Evolutionary conservation across 2,113 vertebrate genomes (phyloP).

Genomic region (Parus major): DNA sequence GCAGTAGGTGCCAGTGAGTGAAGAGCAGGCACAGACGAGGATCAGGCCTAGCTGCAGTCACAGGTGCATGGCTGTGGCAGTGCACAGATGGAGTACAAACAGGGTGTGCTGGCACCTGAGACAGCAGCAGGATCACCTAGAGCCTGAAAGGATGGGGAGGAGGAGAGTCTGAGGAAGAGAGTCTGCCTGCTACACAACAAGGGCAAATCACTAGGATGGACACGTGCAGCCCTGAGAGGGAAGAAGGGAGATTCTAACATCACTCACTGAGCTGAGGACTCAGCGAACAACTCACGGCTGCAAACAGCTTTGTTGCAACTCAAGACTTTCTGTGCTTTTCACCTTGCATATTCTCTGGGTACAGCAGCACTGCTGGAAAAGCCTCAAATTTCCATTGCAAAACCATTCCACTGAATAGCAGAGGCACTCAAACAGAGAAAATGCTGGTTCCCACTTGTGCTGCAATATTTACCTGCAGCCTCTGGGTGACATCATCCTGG

Average conservation of each 20-base stretch:
- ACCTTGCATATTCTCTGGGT: background rate
- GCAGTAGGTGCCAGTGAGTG: background rate
- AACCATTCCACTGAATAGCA: background rate
- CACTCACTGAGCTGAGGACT: background rate
- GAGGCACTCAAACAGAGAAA: background rate
- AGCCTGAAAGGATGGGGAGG: background rate
- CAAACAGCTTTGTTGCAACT: background rate
- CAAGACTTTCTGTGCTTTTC: background rate
- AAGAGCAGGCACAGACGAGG: background rate
- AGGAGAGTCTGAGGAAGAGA: background rate
- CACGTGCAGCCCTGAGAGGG: background rate
- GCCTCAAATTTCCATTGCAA: background rate
- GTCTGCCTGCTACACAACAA: background rate
- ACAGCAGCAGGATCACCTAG: background rate
- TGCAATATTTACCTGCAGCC: background rate
- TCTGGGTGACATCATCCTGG: background rate
- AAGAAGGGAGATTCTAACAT: background rate
- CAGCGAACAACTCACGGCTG: rapidly evolving
- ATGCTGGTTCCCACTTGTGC: background rate
- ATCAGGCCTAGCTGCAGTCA: background rate
- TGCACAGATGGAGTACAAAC: background rate
- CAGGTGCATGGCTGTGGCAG: rapidly evolving
- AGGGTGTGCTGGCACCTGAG: background rate
- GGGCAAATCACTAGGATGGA: background rate
- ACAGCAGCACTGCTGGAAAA: background rate